Evolutionary conservation across 2,797 vertebrate genomes (phyloP).

Genomic region (Hippocampus kuda): DNA sequence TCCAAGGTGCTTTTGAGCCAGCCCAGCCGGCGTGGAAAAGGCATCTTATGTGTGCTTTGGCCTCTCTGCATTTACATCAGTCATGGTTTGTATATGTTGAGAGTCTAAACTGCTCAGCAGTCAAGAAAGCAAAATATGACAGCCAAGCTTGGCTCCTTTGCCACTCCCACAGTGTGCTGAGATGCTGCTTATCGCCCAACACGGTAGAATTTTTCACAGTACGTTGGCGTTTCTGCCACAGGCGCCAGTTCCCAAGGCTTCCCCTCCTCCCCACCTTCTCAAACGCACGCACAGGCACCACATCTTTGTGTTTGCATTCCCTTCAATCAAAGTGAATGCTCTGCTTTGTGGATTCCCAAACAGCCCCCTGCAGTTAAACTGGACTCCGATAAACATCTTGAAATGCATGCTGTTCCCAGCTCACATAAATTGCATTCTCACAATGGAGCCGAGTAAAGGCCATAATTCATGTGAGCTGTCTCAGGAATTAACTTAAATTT

Average conservation of each 20-base stretch:
- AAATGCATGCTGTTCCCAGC: constrained; percentile 33
- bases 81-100: constrained; percentile 8
- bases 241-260: constrained; percentile 37
- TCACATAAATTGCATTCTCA: constrained; percentile 30
- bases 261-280: background rate
- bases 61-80: background rate
- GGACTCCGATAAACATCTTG: constrained; percentile 55
- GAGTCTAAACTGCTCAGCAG: constrained; percentile 21
- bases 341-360: constrained; percentile 25
- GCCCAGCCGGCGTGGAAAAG: constrained; percentile 11
- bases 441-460: constrained; percentile 44
- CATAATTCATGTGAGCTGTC: constrained; percentile 43
- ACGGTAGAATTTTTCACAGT: constrained; percentile 52
- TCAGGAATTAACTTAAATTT: constrained; percentile 51
- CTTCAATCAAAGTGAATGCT: constrained; percentile 51
- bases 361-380: constrained; percentile 38
- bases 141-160: constrained; percentile 14
- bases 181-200: constrained; percentile 56
- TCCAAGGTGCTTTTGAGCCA: constrained; percentile 29
- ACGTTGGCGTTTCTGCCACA: constrained; percentile 43
- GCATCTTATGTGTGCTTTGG: constrained; percentile 3
- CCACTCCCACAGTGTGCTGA: constrained; percentile 51
- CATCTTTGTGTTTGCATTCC: constrained; percentile 54
- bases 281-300: constrained; percentile 7
- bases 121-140: constrained; percentile 32